phyloP scores from a whole-genome alignment of 92 coral and sea anemone genomes.

The Epizoanthus rinbou region DNA sequence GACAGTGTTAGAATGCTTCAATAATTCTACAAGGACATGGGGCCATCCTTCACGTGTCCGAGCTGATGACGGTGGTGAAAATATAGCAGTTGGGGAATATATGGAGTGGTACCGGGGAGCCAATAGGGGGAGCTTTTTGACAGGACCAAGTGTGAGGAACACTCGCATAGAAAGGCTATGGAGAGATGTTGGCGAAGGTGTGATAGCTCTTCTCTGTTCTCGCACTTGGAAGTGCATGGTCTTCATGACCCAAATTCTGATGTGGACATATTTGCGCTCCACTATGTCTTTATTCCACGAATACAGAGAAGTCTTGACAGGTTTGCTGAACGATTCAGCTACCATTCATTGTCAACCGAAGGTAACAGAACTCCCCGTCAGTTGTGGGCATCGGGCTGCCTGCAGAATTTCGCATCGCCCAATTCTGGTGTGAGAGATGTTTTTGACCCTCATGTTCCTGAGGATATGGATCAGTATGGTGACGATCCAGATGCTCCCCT shows the following conservation, averaged over 20 bases:
- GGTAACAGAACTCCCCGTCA: constrained; percentile 54
- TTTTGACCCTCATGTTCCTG: constrained; percentile 25
- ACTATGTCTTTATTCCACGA: constrained; percentile 46
- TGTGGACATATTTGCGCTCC: constrained; percentile 49
- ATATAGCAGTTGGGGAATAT: constrained; percentile 53
- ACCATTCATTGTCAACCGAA: constrained; percentile 49
- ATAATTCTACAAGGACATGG: constrained; percentile 38
- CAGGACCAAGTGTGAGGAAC: constrained; percentile 60
- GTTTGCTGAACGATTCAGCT: constrained; percentile 38
- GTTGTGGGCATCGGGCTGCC: constrained; percentile 52
- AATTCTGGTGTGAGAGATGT: constrained; percentile 42
- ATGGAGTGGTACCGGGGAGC: constrained; percentile 43
- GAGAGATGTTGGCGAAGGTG: constrained; percentile 61
- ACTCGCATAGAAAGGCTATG: constrained; percentile 63
- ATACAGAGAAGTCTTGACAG: constrained; percentile 44
- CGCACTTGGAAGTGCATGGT: constrained; percentile 36
- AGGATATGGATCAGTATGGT: constrained; percentile 25
- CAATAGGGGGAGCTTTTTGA: constrained; percentile 54
- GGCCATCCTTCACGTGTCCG: constrained; percentile 59
- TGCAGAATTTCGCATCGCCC: constrained; percentile 24
- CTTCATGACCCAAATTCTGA: not conserved
- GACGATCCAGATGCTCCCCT: constrained; percentile 47
- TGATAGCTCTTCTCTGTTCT: constrained; percentile 38
- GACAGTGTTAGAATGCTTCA: constrained; percentile 54
- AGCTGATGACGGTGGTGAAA: constrained; percentile 52